Evolutionary conservation across 2,888 invertebrate genomes (phyloP).

Genomic region (Aspidapion aeneum): DNA sequence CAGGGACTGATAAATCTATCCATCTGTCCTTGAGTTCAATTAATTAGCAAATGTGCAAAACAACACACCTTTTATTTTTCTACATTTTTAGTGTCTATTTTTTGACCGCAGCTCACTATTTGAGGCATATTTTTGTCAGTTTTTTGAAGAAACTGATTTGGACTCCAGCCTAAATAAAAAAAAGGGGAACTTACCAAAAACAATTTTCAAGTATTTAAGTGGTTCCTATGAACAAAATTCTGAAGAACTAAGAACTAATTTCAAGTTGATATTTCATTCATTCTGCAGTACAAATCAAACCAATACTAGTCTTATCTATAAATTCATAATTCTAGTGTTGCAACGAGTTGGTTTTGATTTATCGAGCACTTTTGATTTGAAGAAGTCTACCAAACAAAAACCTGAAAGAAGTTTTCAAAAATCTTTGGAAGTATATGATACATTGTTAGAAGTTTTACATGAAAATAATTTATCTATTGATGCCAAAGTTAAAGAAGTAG

Average conservation of each 20-base stretch:
- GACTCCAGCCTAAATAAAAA: slow-evolving; percentile 3
- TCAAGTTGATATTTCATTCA: slow-evolving; percentile 37
- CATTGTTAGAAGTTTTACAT: slow-evolving; percentile 29
- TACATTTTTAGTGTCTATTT: slow-evolving; percentile 37
- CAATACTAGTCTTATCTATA: slow-evolving; percentile 30
- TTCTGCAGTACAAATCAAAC: slow-evolving; percentile 32
- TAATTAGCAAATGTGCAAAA: too few relatives aligned
- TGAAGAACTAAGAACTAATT: slow-evolving; percentile 21
- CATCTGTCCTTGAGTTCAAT: too few relatives aligned
- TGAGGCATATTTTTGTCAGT: slow-evolving; percentile 26
- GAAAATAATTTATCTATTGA: slow-evolving; percentile 28
- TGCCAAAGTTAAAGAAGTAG: slow-evolving; percentile 32
- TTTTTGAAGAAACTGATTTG: slow-evolving; percentile 23
- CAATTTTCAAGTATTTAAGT: slow-evolving; percentile 31
- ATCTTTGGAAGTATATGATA: slow-evolving; percentile 33
- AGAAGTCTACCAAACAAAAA: slow-evolving; percentile 24
- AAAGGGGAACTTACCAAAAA: slow-evolving; percentile 21
- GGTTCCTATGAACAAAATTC: not conserved
- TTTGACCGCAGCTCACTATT: slow-evolving; percentile 31
- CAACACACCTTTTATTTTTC: too few relatives aligned
- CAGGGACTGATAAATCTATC: too few relatives aligned
- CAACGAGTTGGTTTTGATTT: slow-evolving; percentile 38
- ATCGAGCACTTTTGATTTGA: slow-evolving; percentile 27
- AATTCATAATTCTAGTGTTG: slow-evolving; percentile 34
- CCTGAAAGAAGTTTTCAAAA: slow-evolving; percentile 22